A percentile compares a stretch with the other conserved stretches of the same genome.
phyloP scores from a whole-genome alignment of 2,797 vertebrate species.

The Huso huso region DNA sequence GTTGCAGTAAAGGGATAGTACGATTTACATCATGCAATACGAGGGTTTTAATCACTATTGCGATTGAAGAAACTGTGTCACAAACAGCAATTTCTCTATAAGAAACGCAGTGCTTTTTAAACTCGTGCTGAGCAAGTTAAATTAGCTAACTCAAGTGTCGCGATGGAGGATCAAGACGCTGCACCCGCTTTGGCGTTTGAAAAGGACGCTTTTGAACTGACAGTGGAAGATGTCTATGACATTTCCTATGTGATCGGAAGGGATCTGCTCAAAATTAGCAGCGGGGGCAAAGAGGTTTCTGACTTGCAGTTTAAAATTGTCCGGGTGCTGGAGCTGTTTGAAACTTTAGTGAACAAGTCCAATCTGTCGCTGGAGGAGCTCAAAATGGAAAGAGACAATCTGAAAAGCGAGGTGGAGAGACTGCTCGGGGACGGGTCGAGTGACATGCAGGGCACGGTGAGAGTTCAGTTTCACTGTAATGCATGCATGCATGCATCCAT shows the following conservation, averaged over 20 bases:
- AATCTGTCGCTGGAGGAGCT: constrained; percentile 73
- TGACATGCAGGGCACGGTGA: constrained; percentile 46
- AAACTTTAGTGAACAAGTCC: constrained; percentile 76
- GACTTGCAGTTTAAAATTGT: constrained; percentile 86
- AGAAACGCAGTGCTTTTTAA: neutral
- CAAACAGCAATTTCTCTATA: neutral
- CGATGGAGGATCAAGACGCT: constrained; percentile 46
- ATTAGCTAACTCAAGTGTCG: neutral
- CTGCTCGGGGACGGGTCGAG: constrained; percentile 41
- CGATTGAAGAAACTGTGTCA: neutral
- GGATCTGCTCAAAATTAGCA: constrained; percentile 75
- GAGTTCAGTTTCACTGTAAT: constrained; percentile 19
- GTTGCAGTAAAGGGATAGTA: constrained; percentile 19
- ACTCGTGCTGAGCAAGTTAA: too few species aligned
- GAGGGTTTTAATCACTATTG: neutral
- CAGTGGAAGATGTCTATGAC: constrained; percentile 87
- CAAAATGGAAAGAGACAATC: constrained; percentile 76
- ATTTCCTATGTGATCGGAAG: constrained; percentile 86
- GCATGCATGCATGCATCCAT: too few species aligned
- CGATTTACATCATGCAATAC: neutral
- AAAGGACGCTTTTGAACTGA: constrained; percentile 78
- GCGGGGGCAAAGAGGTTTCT: constrained; percentile 61
- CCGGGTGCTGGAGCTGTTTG: constrained; percentile 85
- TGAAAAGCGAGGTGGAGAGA: constrained; percentile 65
- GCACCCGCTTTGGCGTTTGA: constrained; percentile 69